These are phyloP conservation scores for Eptatretus burgeri DNA, from an alignment of 2,113 vertebrate species.

Conservation along the genomic window DNA sequence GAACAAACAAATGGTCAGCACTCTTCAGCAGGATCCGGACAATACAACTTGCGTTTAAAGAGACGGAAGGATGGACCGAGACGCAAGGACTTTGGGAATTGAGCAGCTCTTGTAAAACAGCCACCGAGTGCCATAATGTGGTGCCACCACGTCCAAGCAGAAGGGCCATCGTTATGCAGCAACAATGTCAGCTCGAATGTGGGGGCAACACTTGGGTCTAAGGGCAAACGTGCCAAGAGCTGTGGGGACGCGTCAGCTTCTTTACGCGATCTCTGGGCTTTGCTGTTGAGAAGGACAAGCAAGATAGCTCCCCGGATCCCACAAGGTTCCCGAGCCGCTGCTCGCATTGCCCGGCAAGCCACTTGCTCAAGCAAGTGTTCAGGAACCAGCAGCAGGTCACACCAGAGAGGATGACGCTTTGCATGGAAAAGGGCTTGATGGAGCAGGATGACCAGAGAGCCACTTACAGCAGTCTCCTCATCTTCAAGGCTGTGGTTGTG, in stretches of 20 bases:
- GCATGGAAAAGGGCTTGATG: background rate
- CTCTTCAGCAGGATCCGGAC: no score
- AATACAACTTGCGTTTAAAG: no score
- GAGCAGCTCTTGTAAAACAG: no score
- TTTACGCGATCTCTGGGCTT: background rate
- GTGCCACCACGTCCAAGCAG: no score
- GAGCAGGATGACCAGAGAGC: no score
- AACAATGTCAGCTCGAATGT: slow-evolving; percentile 1
- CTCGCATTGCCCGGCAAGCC: slow-evolving; percentile 2
- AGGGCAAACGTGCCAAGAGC: slow-evolving; percentile 1
- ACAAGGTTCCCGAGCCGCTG: background rate
- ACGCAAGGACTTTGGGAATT: no score
- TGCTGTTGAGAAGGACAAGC: background rate
- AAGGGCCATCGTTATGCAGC: background rate
- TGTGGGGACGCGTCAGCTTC: background rate
- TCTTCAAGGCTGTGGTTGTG: no score
- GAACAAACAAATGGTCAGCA: no score
- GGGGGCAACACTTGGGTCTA: background rate
- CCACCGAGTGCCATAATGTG: no score
- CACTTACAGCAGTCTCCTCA: no score
- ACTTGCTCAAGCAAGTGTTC: background rate
- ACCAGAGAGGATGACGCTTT: background rate
- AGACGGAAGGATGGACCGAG: no score
- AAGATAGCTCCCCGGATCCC: background rate
- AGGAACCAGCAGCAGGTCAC: slow-evolving; percentile 1